Evolutionary conservation across 2,113 vertebrate species (phyloP), one percentile per base, ranked within the genome.

Genomic region (Rattus rattus): DNA sequence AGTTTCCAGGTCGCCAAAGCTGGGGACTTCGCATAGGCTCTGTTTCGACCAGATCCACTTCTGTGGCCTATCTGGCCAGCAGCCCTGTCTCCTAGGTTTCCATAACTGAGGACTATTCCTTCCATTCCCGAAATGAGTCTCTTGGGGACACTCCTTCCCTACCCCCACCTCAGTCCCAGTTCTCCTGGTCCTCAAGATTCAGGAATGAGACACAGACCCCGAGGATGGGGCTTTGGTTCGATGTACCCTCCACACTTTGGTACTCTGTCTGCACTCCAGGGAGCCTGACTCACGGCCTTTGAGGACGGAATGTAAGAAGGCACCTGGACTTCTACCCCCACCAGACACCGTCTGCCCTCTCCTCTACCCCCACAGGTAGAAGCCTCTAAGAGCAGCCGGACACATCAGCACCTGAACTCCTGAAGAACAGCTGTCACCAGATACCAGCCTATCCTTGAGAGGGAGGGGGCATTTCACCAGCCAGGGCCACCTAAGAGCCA

Each of bases 1-100:
- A 86, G 92, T 98, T 98, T 98, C 98, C 98, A 97, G 54, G 83
- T 95, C 87, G 93, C 96, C 90, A 36, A 94, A 77, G 92, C 94
- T 16, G 92, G 96, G 72, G 65, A 96, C 93, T 97, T 86, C 88
- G 95, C 81, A 92, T 97, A 97, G 84, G 67, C 83, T 96, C 96
- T 93, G 52, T 80, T 95, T 94, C 80, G 76, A 70, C 61, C 90
- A 75, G 95, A 96, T 77, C 75, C 90, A 81, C 83, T 33, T 84
- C 92, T 81, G 72, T 88, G 24, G 89, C 90, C 89, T 30, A 33
- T 76, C 95, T 96, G 92, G 93, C 84, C n/a, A 65, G 63, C 59
- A 73, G 92, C 85, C 91, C 3, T 39, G n/a, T 52, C 70, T 93
- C 84, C 97, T 70, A 91, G 79, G 92, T 24, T 47, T 76, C 79